Conservation (phyloP, 2,797 vertebrate genomes). For the Characodon lateralis region DNA sequence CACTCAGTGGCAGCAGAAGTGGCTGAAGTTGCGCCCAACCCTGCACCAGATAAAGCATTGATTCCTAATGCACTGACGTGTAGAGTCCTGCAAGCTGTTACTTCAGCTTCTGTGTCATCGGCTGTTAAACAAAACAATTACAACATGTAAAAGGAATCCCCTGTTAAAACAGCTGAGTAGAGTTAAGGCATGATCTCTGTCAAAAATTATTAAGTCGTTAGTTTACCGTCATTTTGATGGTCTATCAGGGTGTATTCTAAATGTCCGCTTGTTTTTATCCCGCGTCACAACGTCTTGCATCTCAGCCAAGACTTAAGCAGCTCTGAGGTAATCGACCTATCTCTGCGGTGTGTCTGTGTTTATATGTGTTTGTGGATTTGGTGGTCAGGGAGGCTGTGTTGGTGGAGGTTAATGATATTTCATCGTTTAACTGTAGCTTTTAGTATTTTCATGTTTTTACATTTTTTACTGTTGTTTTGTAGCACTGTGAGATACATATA, state of each 20-base stretch:
- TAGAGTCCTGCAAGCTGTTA: neutral
- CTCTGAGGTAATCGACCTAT: constrained; percentile 45
- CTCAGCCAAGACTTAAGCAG: constrained; percentile 35
- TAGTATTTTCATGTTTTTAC: too few relatives aligned
- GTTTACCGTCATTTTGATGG: constrained; percentile 53
- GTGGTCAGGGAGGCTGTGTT: neutral
- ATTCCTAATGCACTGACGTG: neutral
- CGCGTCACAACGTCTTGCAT: constrained; percentile 25
- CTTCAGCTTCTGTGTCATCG: neutral
- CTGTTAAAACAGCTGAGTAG: neutral
- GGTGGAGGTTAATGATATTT: too few relatives aligned
- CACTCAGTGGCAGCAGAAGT: neutral
- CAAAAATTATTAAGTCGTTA: neutral
- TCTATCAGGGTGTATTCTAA: neutral
- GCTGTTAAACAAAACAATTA: neutral
- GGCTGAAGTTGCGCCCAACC: neutral
- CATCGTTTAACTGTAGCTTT: too few relatives aligned
- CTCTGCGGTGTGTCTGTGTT: neutral
- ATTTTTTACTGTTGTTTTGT: too few relatives aligned
- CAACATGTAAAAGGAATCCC: neutral
- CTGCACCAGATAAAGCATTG: neutral
- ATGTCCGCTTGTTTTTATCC: constrained; percentile 16
- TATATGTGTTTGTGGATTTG: constrained; percentile 23
- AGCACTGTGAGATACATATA: too few relatives aligned
- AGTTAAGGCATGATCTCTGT: neutral